Base-by-base conservation (phyloP, 2,797 vertebrate genomes). In the Poeciliopsis infans region DNA sequence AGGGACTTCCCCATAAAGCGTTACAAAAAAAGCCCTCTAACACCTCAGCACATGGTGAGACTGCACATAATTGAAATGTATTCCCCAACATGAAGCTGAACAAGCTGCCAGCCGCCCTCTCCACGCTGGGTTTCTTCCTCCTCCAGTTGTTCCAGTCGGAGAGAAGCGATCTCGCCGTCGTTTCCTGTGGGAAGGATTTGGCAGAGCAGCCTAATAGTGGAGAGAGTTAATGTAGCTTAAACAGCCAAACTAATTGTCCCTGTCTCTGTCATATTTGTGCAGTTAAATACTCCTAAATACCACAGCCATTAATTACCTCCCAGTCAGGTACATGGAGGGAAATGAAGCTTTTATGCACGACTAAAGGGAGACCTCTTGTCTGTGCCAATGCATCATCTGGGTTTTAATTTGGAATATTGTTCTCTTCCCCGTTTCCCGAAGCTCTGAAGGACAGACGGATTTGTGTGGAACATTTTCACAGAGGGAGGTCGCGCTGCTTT, bases 221-320 rank as follows among this genome's bases (percentile, higher is more conserved):
- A 94, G 96, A 96, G 97, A 98, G 97, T 97, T 99, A 98, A 98
- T 98, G 97, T 98, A 97, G 97, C 98, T 98, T 97, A 97, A 98
- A 98, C 97, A 96, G 96, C 96, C 96, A 96, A 97, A 96, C 96
- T 98, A 98, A 98, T 98, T 97, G 97, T 98, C 96, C 97, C 96
- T 97, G 97, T 97, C 97, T 97, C 96, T 97, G 97, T 99, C 98
- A 98, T 98, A 98, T 98, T 97, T 97, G 97, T 98, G 96, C 97
- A 96, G 96, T 97, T 95, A 95, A 97, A 97, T 97, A 96, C 96
- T 97, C 97, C 97, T 97, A 98, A 99, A 98, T 98, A 98, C 97
- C 97, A 97, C 96, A 96, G 96, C 96, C 93, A 97, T 98, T 98
- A 98, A 98, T 98, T 98, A 98, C 96, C 96, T 96, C 91, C 91